These are phyloP conservation scores for Drosophila kokeensis DNA, from an alignment of 2,888 invertebrate genomes.

Conservation along the genomic window DNA sequence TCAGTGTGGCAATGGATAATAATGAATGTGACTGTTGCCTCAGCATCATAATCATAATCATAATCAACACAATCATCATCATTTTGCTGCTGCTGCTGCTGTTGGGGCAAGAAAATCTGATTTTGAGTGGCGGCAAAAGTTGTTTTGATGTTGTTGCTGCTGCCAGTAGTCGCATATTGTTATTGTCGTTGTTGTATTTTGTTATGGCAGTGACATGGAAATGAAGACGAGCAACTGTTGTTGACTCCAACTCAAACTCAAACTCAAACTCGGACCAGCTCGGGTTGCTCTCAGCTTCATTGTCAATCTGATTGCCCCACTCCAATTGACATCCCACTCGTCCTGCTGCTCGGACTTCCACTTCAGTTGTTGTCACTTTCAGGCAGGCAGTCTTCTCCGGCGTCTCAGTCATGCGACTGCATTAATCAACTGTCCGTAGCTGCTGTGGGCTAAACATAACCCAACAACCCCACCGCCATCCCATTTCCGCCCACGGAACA, in stretches of 20 bases:
- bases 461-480: not conserved
- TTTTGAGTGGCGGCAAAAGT: slow-evolving; percentile 59
- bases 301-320: not conserved
- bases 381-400: slow-evolving; percentile 5
- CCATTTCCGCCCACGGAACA: not conserved
- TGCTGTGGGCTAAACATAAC: slow-evolving; percentile 3
- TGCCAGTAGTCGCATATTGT: slow-evolving; percentile 3
- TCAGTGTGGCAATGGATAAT: slow-evolving; percentile 38
- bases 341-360: slow-evolving; percentile 30
- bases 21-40: slow-evolving; percentile 49
- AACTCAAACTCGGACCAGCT: slow-evolving; percentile 12
- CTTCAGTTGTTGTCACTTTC: slow-evolving; percentile 40
- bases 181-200: slow-evolving; percentile 16
- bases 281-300: not conserved
- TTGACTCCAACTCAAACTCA: slow-evolving; percentile 28
- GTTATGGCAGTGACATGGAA: slow-evolving; percentile 75
- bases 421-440: slow-evolving; percentile 65
- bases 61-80: slow-evolving; percentile 14
- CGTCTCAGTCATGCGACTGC: slow-evolving; percentile 60
- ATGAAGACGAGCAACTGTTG: slow-evolving; percentile 44
- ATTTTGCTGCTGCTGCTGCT: slow-evolving; percentile 1
- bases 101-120: slow-evolving; percentile 43
- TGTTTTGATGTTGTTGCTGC: slow-evolving; percentile 17
- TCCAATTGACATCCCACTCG: not conserved
- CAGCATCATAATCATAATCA: slow-evolving; percentile 1